These are phyloP conservation scores for Botia almorhae DNA, from an alignment of 2,797 vertebrate species.

Conservation along the genomic window DNA sequence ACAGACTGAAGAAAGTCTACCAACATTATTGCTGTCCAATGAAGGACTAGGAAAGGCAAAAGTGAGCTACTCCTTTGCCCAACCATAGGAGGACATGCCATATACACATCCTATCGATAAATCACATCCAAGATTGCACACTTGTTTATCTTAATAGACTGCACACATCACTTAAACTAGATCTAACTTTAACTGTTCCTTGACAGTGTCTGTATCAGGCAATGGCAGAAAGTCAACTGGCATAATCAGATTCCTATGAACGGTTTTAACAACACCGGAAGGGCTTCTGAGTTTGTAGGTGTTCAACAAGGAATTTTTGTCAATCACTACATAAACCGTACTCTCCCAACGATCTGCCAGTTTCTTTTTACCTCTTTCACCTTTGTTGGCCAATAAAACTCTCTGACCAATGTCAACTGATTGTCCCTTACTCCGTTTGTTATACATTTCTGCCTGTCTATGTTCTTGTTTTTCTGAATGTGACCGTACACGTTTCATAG, in stretches of 20 bases:
- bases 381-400: conserved; percentile 39
- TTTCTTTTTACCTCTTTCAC: conserved; percentile 22
- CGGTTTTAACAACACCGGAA: conserved; percentile 19
- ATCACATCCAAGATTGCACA: conserved; percentile 1
- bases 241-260: conserved; percentile 40
- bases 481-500: conserved; percentile 8
- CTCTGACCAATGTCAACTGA: conserved; percentile 18
- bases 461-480: conserved; percentile 15
- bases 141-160: neutral
- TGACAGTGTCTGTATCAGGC: conserved; percentile 10
- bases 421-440: conserved; percentile 5
- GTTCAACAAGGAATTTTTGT: conserved; percentile 12
- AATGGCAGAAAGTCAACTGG: conserved; percentile 29
- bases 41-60: conserved; percentile 25
- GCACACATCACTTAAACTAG: neutral
- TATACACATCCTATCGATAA: conserved; percentile 4
- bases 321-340: conserved; percentile 1
- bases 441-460: conserved; percentile 20
- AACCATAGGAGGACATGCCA: conserved; percentile 12
- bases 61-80: conserved; percentile 11
- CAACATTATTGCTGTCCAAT: conserved; percentile 13
- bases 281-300: conserved; percentile 21
- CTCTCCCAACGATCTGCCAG: conserved; percentile 33
- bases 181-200: conserved; percentile 9
- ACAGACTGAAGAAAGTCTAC: conserved; percentile 23